Evolutionary conservation across 2,888 invertebrate species (phyloP), one percentile per base, ranked within the genome.

Genomic region (Parnassius apollo): DNA sequence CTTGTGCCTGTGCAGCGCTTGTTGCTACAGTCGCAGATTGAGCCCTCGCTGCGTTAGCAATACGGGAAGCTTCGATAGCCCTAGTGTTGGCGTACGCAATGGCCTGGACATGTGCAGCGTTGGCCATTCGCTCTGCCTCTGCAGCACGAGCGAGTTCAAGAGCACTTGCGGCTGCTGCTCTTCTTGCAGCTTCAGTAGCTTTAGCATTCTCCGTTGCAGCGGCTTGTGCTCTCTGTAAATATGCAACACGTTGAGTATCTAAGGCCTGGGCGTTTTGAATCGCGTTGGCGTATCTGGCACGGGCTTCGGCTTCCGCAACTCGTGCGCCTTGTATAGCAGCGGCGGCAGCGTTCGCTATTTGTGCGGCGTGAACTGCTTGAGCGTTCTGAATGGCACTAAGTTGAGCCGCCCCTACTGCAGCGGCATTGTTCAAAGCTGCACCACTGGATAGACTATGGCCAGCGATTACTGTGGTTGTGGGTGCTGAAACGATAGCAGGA

Each of bases 381-480:
- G 91, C 90, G 73, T 90, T 90, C 66, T 91, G 90, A 66, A 90
- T 89, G 49, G 89, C 89, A 63, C 86, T 88, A 55, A 91, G 85
- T 59, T 89, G 91, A 49, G 91, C 87, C 35, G 89, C 89, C 9
- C 90, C 89, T 2, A 78, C 89, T 8, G 88, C 83, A 2, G 82
- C 91, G 7, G 89, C 90, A 66, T 81, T 86, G 74, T 88, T 90
- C 49, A 91, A 79, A 0, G 86, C 87, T 13, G 75, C 75, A 3
- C 83, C 82, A 51, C 78, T 80, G 62, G 86, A 86, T 11, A 85
- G 61, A 4, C 65, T 67, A 12, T 48, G 10, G 46, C 66, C 68
- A 9, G 53, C 44, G 12, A 65, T 46, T 25, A 42, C 54, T 10
- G 42, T 18, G 2, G 71, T 74, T 35, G 3, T 35, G 35, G 35